Base-by-base conservation (phyloP, 53 echinoderm and acorn worm species). In the Glandiceps talaboti region DNA sequence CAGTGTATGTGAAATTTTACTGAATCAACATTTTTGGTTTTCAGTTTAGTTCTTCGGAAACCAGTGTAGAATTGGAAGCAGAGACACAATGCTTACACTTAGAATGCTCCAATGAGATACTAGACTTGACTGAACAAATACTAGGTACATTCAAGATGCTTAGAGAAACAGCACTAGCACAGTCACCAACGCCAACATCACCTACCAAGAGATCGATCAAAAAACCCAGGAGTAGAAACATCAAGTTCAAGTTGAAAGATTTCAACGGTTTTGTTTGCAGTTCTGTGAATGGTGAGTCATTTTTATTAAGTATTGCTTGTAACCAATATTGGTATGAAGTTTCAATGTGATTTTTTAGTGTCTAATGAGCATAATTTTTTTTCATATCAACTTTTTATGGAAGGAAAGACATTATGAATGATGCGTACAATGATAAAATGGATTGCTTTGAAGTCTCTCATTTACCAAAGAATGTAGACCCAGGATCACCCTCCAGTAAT, bases 181-280 rank as follows among this genome's bases (percentile, higher is more conserved):
- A 28, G 79, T 32, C 79, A 25, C n/a, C 79, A 31, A 30, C 14
- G 27, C 79, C 79, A 31, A 1, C 32, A 26, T 31, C 79, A 1
- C 31, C 31, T 6, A 32, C 32, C 0, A 20, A 78, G 79, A 83
- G 79, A 26, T 75, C 74, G 32, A 80, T 80, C 31, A 81, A 84
- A 74, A 79, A 86, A 25, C 77, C 79, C 73, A 74, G 88, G 79
- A 76, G 85, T 30, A 31, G 82, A 0, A 80, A 85, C 72, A 78
- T 93, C 30, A 73, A 84, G 27, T 33, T 96, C 29, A 87, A 83
- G 81, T 76, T 96, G 80, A 88, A 82, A 26, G 91, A 96, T 80
- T 89, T 88, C 75, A 91, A 93, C 77, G 80, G 88, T 14, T 96
- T 93, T 73, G 26, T 93, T 27, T 83, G 85, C 74, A 96, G 91